These are phyloP conservation scores for Myripristis jacobus DNA, from an alignment of 2,797 vertebrate genomes.

Conservation along the genomic window DNA sequence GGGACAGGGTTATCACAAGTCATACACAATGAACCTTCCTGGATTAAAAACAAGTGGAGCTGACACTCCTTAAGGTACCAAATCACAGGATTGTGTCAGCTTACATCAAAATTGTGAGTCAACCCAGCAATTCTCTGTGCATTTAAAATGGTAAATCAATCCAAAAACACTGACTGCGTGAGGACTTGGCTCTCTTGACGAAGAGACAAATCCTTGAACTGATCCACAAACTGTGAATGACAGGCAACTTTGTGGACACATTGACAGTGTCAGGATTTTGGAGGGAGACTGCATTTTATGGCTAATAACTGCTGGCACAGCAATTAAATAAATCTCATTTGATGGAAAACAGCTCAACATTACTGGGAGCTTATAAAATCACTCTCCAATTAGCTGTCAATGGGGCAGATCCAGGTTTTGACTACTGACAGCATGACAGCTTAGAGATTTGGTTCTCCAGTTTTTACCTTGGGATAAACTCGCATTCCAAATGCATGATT, in stretches of 20 bases:
- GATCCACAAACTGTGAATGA: background rate
- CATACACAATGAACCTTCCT: slow-evolving; percentile 7
- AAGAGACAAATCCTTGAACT: background rate
- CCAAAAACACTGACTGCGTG: background rate
- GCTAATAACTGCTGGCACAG: background rate
- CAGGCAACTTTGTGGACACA: background rate
- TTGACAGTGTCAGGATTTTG: slow-evolving; percentile 14
- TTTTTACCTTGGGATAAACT: background rate
- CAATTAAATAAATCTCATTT: slow-evolving; percentile 18
- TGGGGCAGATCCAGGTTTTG: background rate
- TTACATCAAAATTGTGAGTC: background rate
- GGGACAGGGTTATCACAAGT: slow-evolving; percentile 53
- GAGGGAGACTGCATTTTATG: slow-evolving; percentile 10
- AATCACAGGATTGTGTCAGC: slow-evolving; percentile 23
- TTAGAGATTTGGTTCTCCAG: background rate
- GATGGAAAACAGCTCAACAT: background rate
- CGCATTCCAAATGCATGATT: background rate
- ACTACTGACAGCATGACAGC: background rate
- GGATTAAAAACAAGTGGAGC: slow-evolving; percentile 51
- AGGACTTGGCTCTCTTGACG: background rate
- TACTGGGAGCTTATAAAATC: background rate
- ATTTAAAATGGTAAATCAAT: background rate
- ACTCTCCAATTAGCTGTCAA: slow-evolving; percentile 8
- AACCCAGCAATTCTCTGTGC: background rate
- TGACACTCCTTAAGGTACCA: slow-evolving; percentile 36